Percentiles rank a stretch among this genome's conserved stretches.
phyloP scores from a whole-genome alignment of 2,797 vertebrate genomes.

The Glyptemys insculpta region DNA sequence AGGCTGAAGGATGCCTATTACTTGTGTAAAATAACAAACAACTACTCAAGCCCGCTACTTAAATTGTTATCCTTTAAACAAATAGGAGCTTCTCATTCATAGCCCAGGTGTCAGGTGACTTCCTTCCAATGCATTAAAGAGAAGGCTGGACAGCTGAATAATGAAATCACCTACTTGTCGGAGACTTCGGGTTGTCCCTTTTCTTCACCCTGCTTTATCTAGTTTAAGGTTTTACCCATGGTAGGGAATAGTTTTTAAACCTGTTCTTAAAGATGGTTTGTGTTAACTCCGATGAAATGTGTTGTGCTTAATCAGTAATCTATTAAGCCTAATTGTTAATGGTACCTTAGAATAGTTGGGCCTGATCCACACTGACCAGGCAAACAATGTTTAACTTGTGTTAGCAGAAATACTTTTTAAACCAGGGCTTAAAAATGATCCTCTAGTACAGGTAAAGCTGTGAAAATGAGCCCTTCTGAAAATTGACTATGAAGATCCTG shows the following conservation, averaged over 20 bases:
- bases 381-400: not conserved
- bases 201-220: not conserved
- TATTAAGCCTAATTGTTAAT: no score
- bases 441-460: not conserved
- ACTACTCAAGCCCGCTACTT: not conserved
- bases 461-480: not conserved
- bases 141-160: not conserved
- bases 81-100: not conserved
- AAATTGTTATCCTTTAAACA: rapidly evolving
- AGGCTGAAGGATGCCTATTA: not conserved
- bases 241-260: not conserved
- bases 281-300: not conserved
- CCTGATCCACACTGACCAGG: not conserved
- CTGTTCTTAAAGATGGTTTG: not conserved
- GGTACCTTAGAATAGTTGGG: not conserved
- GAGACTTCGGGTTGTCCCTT: not conserved
- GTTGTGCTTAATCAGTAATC: no score
- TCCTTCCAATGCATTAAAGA: not conserved
- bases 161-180: not conserved
- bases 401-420: not conserved
- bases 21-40: not conserved
- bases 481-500: not conserved
- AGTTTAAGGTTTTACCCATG: not conserved
- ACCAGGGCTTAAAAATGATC: not conserved
- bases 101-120: rapidly evolving